These are phyloP conservation scores for Nymphalis urticae DNA, from an alignment of 2,888 invertebrate genomes.

Conservation along the genomic window DNA sequence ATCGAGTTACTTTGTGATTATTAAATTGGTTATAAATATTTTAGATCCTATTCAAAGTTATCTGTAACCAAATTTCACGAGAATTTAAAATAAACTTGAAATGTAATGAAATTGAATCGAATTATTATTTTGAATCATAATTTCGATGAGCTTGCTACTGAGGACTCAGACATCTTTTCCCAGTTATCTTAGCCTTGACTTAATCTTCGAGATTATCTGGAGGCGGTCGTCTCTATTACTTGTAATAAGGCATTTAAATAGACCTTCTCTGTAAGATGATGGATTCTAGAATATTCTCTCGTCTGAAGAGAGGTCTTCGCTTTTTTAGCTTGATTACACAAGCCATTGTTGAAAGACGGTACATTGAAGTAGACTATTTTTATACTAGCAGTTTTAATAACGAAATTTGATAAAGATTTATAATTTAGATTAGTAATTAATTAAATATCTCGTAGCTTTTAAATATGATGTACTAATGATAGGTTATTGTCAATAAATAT, in stretches of 20 bases:
- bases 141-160: constrained; percentile 22
- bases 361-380: not conserved
- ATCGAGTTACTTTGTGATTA: not conserved
- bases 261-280: constrained; percentile 25
- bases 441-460: too few relatives aligned
- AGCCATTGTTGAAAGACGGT: constrained; percentile 2
- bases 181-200: constrained; percentile 25
- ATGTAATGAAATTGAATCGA: constrained; percentile 5
- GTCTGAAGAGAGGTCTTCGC: constrained; percentile 15
- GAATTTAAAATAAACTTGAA: constrained; percentile 5
- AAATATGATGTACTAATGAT: too few relatives aligned
- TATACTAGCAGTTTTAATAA: too few relatives aligned
- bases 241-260: constrained; percentile 36
- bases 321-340: constrained; percentile 22
- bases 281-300: constrained; percentile 24
- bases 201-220: constrained; percentile 35
- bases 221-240: constrained; percentile 35
- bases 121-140: constrained; percentile 11
- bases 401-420: too few relatives aligned
- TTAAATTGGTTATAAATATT: constrained; percentile 7
- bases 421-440: too few relatives aligned
- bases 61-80: constrained; percentile 11
- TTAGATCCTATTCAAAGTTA: not conserved
- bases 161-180: constrained; percentile 14
- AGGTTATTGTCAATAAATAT: too few relatives aligned